Base-by-base conservation (phyloP, 2,888 invertebrate species). In the Ptychoptera albimana region DNA sequence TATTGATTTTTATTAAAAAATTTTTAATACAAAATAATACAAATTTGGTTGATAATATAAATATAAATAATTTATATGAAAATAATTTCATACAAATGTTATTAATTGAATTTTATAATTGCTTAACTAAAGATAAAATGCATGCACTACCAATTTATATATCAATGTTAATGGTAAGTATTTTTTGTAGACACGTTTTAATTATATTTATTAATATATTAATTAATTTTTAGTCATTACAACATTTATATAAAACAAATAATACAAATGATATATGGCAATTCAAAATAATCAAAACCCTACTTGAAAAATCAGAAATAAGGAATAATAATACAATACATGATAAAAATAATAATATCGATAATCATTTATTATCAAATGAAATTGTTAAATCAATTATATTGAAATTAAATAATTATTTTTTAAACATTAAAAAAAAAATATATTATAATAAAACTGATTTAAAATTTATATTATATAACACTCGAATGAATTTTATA, bases 71-170 rank as follows among this genome's bases (percentile, higher is more conserved):
- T 59, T 53, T 64, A 6, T 56, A 64, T n/a, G 75, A 76, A 54
- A 48, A 54, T 10, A 67, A 68, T 45, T 68, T 76, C 46, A 66
- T 72, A 43, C 78, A 80, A 53, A 68, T 71, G 6, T 60, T 84
- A 42, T 73, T 75, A 38, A 72, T 77, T 61, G 69, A 82, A 14
- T 77, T 83, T 7, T 84, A 85, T 55, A 85, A 87, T 58, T 86
- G 86, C 44, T 77, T 86, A 0, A 76, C 82, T 2, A 77, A 78
- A 54, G 88, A 89, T 60, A 82, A 84, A 55, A 65, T 86, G 54
- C 78, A 79, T 55, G 74, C 82, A 13, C 60, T 88, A 50, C 79
- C 83, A 2, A 71, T 81, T 41, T 82, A 84, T 72, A 68, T 82
- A 3, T 73, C 75, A 1, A 68, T 81, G 48, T 62, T 79, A 49